These are phyloP conservation scores for Periphyllus acericola DNA, from an alignment of 2,888 invertebrate genomes.

Conservation along the genomic window DNA sequence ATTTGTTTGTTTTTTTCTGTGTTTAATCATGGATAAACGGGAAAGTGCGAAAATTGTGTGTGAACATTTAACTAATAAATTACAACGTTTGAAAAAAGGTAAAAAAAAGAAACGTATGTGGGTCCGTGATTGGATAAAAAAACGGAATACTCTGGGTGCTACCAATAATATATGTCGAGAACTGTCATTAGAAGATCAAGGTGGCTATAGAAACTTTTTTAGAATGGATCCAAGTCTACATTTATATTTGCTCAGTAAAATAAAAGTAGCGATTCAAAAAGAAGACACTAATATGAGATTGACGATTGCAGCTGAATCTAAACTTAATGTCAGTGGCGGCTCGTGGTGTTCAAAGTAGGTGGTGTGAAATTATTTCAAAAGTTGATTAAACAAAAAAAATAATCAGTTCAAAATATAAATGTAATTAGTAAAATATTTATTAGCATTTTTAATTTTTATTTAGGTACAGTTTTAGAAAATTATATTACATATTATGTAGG, in stretches of 20 bases:
- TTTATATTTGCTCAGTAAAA: slow-evolving; percentile 32
- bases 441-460: no score
- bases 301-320: slow-evolving; percentile 7
- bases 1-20: slow-evolving; percentile 8
- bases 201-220: slow-evolving; percentile 43
- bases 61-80: slow-evolving; percentile 32
- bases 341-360: no score
- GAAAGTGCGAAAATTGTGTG: slow-evolving; percentile 43
- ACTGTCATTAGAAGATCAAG: slow-evolving; percentile 28
- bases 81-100: slow-evolving; percentile 39
- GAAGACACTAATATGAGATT: slow-evolving; percentile 34
- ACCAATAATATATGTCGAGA: slow-evolving; percentile 43
- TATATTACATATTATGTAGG: no score
- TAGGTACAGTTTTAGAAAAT: no score
- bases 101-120: slow-evolving; percentile 47
- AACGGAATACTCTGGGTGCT: slow-evolving; percentile 34
- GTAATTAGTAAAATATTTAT: no score
- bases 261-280: slow-evolving; percentile 34
- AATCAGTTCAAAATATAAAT: no score
- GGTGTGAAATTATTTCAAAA: no score
- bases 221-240: slow-evolving; percentile 32
- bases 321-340: neutral
- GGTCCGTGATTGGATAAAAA: slow-evolving; percentile 47
- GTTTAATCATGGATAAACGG: slow-evolving; percentile 21
- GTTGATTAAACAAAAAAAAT: no score